Evolutionary conservation across 2,888 invertebrate species (phyloP), one percentile per base, ranked within the genome.

Genomic region (Ametastegia equiseti): DNA sequence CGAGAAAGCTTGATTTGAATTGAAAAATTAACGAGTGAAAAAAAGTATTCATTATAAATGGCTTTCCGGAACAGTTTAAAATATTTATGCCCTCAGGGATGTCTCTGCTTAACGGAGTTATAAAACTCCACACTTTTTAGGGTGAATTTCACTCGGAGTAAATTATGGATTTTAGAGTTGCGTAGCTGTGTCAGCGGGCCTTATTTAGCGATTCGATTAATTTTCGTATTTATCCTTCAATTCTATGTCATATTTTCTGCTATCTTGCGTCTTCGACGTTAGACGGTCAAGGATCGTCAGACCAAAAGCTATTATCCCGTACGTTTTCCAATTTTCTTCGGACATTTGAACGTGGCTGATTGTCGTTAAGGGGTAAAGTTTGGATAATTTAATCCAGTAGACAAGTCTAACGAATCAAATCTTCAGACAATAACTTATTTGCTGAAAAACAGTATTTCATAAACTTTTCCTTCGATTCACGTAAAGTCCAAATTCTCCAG

Each of bases 111-210:
- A 42, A 47, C 45, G n/a, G 27, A 47, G 33, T 71, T 45, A 27
- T 47, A 27, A 71, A 42, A 47, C 71, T 71, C 71, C 71, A 42
- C 60, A n/a, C 60, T 67, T 19, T 67, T 39, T 19, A 9, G 39
- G 23, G n/a, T 67, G 42, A 47, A 47, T 71, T 71, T 45, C 15
- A 47, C 30, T 45, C 27, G 30, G 11, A 15, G 30, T 71, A 71
- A 71, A 36, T 71, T 71, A 71, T 71, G 47, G 71, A 71, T 47
- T 45, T 71, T 27, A 45, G 27, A 71, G 27, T 27, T 6, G 27
- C n/a, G 27, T 27, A n/a, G 30, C 47, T 47, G 71, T n/a, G 15
- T 27, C 15, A 71, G 5, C 9, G 47, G 23, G 71, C 71, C 15
- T 71, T 47, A 71, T 71, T 45, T 45, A 71, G 23, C 13, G 27